phyloP scores from a whole-genome alignment of 2,797 vertebrate species.

The Molossus molossus region DNA sequence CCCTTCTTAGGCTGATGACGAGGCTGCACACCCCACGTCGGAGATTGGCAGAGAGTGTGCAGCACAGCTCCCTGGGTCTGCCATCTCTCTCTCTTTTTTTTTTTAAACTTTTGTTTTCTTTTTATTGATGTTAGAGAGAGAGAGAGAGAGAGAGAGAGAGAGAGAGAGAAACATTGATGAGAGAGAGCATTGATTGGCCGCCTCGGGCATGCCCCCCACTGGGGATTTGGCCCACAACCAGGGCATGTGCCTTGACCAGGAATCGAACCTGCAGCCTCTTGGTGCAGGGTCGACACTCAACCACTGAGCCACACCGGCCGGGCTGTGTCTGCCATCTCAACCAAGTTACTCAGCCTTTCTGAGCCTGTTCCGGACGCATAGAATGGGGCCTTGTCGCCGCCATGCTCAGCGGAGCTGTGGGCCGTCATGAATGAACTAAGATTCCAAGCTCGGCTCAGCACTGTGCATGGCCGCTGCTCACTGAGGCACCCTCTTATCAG shows the following conservation, averaged over 20 bases:
- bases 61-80: background rate
- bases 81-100: too few relatives aligned
- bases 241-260: background rate
- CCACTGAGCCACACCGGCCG: too few relatives aligned
- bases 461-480: accelerated
- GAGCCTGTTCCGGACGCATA: background rate
- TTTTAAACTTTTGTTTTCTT: too few relatives aligned
- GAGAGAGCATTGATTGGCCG: background rate
- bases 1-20: background rate
- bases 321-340: background rate
- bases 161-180: background rate
- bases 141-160: background rate
- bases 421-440: accelerated
- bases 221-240: background rate
- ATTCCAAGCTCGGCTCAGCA: accelerated
- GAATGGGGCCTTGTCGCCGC: accelerated
- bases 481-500: too few relatives aligned
- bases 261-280: background rate
- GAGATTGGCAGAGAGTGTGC: background rate
- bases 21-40: accelerated
- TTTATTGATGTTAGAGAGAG: background rate
- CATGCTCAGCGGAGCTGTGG: accelerated
- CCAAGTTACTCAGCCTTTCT: background rate
- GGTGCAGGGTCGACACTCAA: background rate
- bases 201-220: background rate